These are phyloP conservation scores for Dolichotis patagonum DNA, from an alignment of 2,113 vertebrate species.

Conservation along the genomic window DNA sequence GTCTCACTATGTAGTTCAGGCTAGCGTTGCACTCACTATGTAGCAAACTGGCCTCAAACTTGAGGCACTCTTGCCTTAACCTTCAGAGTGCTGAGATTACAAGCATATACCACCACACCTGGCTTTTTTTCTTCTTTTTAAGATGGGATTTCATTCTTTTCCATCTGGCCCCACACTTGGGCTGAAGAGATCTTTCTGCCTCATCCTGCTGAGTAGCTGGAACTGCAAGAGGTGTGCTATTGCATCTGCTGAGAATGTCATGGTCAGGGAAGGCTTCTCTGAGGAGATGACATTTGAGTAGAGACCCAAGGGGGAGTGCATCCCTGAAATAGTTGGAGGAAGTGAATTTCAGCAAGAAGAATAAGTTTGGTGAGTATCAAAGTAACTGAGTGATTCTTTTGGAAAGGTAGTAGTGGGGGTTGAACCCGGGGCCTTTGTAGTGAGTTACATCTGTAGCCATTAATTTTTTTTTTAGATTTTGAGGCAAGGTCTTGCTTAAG, in stretches of 20 bases:
- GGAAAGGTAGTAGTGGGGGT: not conserved
- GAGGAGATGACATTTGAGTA: not conserved
- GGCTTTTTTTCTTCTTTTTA: not conserved
- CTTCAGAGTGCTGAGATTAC: not conserved
- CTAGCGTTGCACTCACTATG: not conserved
- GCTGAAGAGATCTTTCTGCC: not conserved
- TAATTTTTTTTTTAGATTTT: not conserved
- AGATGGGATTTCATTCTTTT: not conserved
- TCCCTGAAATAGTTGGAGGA: not conserved
- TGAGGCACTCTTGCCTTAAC: not conserved
- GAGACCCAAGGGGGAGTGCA: not conserved
- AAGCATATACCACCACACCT: not conserved
- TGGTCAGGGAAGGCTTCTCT: constrained; percentile 6
- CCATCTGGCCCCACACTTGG: not conserved
- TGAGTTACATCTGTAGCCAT: not conserved
- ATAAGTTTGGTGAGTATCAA: not conserved
- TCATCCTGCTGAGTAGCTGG: not conserved
- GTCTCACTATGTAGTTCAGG: not conserved
- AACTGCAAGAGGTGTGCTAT: not conserved
- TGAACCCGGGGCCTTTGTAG: not conserved
- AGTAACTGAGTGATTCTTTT: constrained; percentile 16
- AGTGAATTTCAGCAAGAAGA: constrained; percentile 17
- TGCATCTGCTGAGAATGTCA: not conserved
- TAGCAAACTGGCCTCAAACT: not conserved
- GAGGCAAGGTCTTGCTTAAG: not conserved